Base-by-base conservation (phyloP, 2,888 invertebrate genomes). In the Eurytoma californica region DNA sequence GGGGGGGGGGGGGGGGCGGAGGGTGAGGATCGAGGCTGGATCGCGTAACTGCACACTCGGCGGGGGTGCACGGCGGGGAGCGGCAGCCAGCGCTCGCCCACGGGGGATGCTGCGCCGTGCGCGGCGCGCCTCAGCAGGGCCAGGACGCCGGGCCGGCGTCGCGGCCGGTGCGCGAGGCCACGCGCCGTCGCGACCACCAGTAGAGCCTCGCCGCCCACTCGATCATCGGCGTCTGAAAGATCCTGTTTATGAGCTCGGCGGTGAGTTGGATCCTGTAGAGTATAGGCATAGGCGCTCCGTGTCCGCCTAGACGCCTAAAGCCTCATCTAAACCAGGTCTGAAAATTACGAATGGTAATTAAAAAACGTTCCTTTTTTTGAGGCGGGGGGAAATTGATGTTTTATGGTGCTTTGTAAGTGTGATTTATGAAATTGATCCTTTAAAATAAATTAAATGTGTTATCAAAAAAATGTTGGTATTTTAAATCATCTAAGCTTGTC, bases 241-340 rank as follows among this genome's bases (percentile, higher is more conserved):
- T 84, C 82, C 84, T 84, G 82, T 82, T 84, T 72, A 86, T 84
- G 80, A 87, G 79, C 84, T 87, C 84, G 79, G 83, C 84, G 58
- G 83, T 83, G 67, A 85, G 82, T 81, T 84, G 84, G 81, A 87
- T 88, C 82, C 85, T 84, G 84, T 86, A 86, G 76, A 84, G 84
- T 83, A 84, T 85, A 82, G 84, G 86, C 82, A 84, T 74, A 58
- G 82, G 75, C 83, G 84, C 83, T 82, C 82, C 77, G 72, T 30
- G 84, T 83, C 51, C 80, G 83, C 24, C 82, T 82, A 82, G 72
- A 81, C 83, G 80, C 83, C 83, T 83, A 80, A 82, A 81, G 75
- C 83, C 80, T 63, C 83, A 70, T 60, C 79, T 79, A 79, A 82
- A 81, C 84, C 82, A 83, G 82, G 84, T 83, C 86, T 86, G 77